These are phyloP conservation scores for Pan troglodytes DNA, from an alignment of 2,113 vertebrate species.

Conservation along the genomic window NHGRI_mPanTro3-v2.1_pri NC_072421.2:44676501-44677000, in stretches of 20 bases:
- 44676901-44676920: neutral
- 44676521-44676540: conserved; percentile 48
- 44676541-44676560: neutral
- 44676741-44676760: conserved; percentile 51
- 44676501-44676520: conserved; percentile 46
- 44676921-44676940: conserved; percentile 50
- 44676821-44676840: conserved; percentile 42
- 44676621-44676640: conserved; percentile 1
- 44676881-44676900: conserved; percentile 46
- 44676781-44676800: conserved; percentile 41
- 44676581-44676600: conserved; percentile 20
- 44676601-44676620: neutral
- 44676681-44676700: conserved; percentile 46
- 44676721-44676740: conserved; percentile 23
- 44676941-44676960: conserved; percentile 21
- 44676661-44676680: conserved; percentile 25
- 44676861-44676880: conserved; percentile 40
- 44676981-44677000: conserved; percentile 55
- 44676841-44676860: conserved; percentile 59
- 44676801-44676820: conserved; percentile 62
- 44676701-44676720: conserved; percentile 38
- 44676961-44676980: conserved; percentile 42
- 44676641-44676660: conserved; percentile 35
- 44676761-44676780: conserved; percentile 49
- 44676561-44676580: conserved; percentile 13